These are phyloP conservation scores for Sebastiscus tertius DNA, from an alignment of 2,797 vertebrate genomes.

Conservation along the genomic window DNA sequence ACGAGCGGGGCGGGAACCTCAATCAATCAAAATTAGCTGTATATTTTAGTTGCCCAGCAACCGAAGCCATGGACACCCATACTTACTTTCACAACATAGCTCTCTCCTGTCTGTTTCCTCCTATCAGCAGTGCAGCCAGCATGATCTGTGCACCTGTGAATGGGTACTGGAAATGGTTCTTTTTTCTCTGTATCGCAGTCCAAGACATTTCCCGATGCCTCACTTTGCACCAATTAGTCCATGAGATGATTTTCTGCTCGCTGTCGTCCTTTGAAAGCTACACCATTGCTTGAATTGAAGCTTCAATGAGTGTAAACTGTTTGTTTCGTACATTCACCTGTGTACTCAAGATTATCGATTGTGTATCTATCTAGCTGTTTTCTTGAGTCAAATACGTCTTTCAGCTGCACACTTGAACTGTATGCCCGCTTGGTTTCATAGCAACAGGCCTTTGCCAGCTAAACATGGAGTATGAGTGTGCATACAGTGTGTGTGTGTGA, in stretches of 20 bases:
- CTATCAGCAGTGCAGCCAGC: background rate
- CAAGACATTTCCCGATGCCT: background rate
- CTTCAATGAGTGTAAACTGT: background rate
- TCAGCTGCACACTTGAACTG: conserved; percentile 7
- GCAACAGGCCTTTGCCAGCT: conserved; percentile 39
- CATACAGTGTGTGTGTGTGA: background rate
- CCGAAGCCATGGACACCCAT: conserved; percentile 9
- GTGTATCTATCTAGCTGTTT: background rate
- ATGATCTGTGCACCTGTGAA: background rate
- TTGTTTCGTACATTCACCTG: background rate
- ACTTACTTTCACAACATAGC: background rate
- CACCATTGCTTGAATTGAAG: background rate
- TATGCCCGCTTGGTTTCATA: conserved; percentile 34
- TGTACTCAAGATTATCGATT: background rate
- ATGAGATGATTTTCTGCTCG: background rate
- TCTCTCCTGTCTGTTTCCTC: background rate
- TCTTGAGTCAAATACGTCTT: conserved; percentile 2
- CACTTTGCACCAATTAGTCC: background rate
- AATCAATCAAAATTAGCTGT: conserved; percentile 8
- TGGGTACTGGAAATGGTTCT: background rate
- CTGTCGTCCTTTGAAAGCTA: background rate
- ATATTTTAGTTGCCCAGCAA: conserved; percentile 37
- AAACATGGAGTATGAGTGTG: conserved; percentile 1
- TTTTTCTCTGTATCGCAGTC: background rate
- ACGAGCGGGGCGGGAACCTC: background rate